Percentiles rank a stretch among this genome's conserved stretches.
Evolutionary conservation across 2,888 invertebrate genomes (phyloP).

Genomic region (Drosophila macrospina): DNA sequence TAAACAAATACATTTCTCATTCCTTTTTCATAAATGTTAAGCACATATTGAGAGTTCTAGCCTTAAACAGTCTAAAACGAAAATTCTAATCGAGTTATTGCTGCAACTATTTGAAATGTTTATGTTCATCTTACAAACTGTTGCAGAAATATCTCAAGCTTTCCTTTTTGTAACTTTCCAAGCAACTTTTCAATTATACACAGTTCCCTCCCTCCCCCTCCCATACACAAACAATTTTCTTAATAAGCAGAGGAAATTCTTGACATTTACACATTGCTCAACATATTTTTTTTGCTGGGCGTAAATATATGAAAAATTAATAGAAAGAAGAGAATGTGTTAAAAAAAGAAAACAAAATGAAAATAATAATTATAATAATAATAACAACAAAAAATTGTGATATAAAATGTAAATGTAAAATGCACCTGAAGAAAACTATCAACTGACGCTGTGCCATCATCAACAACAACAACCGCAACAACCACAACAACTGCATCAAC

Average conservation of each 20-base stretch:
- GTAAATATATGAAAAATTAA: conserved; percentile 56
- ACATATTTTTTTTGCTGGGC: conserved; percentile 60
- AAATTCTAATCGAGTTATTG: conserved; percentile 11
- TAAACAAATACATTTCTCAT: conserved; percentile 39
- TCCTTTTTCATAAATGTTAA: conserved; percentile 44
- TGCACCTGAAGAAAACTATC: conserved; percentile 77
- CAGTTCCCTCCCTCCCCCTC: background rate
- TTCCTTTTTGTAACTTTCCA: conserved; percentile 32
- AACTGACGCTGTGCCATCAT: conserved; percentile 77
- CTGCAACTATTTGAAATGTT: background rate
- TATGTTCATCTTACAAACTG: background rate
- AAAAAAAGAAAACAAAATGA: conserved; percentile 62
- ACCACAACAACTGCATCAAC: conserved; percentile 31
- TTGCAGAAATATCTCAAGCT: conserved; percentile 24
- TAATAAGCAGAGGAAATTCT: conserved; percentile 49
- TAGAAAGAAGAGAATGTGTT: conserved; percentile 57
- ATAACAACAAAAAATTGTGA: conserved; percentile 72
- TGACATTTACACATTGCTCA: conserved; percentile 68
- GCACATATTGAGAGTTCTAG: conserved; percentile 28
- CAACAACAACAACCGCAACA: conserved; percentile 54
- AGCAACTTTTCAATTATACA: conserved; percentile 20
- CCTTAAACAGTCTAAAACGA: conserved; percentile 9
- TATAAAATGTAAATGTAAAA: conserved; percentile 77
- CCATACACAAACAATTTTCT: conserved; percentile 18
- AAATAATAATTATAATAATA: conserved; percentile 52